phyloP scores from a whole-genome alignment of 2,113 vertebrate genomes.

The Sus scrofa region DNA sequence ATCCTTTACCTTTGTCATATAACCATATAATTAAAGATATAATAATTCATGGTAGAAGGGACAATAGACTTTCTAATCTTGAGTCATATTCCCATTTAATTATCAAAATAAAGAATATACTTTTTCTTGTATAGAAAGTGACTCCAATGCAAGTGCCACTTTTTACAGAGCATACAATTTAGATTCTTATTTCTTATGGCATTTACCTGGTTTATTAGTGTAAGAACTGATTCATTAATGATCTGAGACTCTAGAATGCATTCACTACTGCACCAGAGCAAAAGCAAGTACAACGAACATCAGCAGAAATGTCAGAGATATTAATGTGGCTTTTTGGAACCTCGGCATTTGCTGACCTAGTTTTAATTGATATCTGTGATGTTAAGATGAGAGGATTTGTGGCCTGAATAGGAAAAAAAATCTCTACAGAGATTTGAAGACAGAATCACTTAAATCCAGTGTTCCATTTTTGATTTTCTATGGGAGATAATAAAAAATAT shows the following conservation, averaged over 20 bases:
- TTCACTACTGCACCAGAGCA: background rate
- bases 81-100: background rate
- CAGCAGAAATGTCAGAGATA: slow-evolving; percentile 69
- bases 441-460: slow-evolving; percentile 2
- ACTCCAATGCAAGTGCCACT: background rate
- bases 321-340: slow-evolving; percentile 64
- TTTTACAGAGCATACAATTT: background rate
- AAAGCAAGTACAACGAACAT: slow-evolving; percentile 32
- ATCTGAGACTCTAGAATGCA: background rate
- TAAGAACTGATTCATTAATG: background rate
- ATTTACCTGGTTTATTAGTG: slow-evolving; percentile 52
- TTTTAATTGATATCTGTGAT: slow-evolving; percentile 57
- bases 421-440: background rate
- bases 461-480: slow-evolving; percentile 36
- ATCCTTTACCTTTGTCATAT: background rate
- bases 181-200: background rate
- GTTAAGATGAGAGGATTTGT: slow-evolving; percentile 37
- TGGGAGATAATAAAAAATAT: background rate
- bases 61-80: background rate
- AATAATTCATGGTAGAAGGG: background rate
- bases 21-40: background rate
- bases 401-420: background rate
- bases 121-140: background rate
- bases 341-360: slow-evolving; percentile 28
- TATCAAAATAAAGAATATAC: background rate